phyloP scores from a whole-genome alignment of 1,140 invertebrate species.

The Procambarus virginalis region DNA sequence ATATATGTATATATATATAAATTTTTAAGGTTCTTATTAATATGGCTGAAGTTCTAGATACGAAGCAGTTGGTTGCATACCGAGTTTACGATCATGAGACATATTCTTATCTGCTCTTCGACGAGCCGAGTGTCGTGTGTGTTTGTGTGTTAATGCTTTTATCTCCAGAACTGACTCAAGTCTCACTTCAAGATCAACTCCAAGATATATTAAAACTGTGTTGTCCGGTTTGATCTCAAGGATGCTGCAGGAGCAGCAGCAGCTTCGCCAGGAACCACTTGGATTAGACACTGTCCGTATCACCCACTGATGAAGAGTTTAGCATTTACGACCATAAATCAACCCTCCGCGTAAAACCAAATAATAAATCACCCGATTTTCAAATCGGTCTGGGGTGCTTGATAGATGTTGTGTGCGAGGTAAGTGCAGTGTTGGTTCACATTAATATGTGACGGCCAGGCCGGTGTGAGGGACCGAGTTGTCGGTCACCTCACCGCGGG shows the following conservation, averaged over 20 bases:
- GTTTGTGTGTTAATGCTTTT: background rate
- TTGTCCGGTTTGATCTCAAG: background rate
- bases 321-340: constrained; percentile 2
- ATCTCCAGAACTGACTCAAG: no score
- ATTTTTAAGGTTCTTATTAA: no score
- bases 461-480: background rate
- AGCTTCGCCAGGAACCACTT: background rate
- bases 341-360: background rate
- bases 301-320: background rate
- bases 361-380: constrained; percentile 4
- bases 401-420: constrained; percentile 2
- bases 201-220: background rate
- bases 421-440: background rate
- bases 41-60: no score
- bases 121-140: background rate
- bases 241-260: background rate
- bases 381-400: constrained; percentile 14
- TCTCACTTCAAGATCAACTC: no score
- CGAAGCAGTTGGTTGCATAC: no score
- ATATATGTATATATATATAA: no score
- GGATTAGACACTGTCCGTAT: background rate
- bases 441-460: constrained; percentile 1
- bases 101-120: no score
- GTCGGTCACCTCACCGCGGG: background rate
- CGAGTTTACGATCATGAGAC: no score